phyloP scores from a whole-genome alignment of 2,797 vertebrate genomes.

The Cossypha polioptera region DNA sequence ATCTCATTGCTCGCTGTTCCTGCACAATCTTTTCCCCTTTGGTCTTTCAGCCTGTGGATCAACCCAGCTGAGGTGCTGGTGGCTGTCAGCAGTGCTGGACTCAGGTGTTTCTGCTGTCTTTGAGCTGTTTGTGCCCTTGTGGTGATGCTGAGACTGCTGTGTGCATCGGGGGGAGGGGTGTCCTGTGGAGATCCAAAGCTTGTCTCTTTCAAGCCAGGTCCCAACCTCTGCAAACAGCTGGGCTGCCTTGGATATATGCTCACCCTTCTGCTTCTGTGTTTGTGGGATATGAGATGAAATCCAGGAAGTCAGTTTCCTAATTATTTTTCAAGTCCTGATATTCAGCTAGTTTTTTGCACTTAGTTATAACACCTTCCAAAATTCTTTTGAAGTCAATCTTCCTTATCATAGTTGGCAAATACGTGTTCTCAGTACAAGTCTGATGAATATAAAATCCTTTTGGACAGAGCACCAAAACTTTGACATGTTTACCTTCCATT shows the following conservation, averaged over 20 bases:
- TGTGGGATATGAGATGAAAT: background rate
- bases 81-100: background rate
- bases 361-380: background rate
- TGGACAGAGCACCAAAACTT: background rate
- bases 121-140: background rate
- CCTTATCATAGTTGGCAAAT: background rate
- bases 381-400: background rate
- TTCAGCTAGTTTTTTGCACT: background rate
- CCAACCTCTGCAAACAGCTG: background rate
- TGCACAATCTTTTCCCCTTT: background rate
- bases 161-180: background rate
- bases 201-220: background rate
- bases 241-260: rapidly evolving
- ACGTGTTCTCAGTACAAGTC: background rate
- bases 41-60: background rate
- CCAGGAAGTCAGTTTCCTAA: background rate
- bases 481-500: background rate
- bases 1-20: background rate
- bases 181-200: background rate
- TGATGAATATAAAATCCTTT: background rate
- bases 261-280: background rate
- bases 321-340: background rate
- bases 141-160: background rate
- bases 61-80: background rate
- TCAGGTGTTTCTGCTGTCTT: background rate